Conservation (phyloP, 1,140 invertebrate species). For the Atopsyche davidsoni region DNA sequence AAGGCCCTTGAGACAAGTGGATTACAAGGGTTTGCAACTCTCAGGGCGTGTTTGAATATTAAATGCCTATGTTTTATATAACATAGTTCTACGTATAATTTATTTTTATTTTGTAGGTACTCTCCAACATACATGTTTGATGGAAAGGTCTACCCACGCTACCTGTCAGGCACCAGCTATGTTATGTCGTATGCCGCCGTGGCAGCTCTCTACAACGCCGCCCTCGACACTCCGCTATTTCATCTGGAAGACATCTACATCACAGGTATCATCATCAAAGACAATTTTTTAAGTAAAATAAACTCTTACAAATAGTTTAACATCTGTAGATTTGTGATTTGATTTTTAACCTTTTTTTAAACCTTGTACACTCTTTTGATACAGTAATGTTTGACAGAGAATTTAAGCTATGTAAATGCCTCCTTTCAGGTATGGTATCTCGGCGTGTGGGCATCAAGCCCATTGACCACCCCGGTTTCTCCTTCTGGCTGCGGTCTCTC, state of each 20-base stretch:
- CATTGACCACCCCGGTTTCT: conserved; percentile 54
- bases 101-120: too few species aligned
- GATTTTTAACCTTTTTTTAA: too few species aligned
- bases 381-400: too few species aligned
- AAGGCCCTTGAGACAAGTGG: too few species aligned
- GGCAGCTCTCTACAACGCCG: conserved; percentile 59
- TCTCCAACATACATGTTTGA: conserved; percentile 75
- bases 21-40: too few species aligned
- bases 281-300: neutral
- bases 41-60: too few species aligned
- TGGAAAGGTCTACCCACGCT: conserved; percentile 68
- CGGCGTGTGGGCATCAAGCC: conserved; percentile 47
- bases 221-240: conserved; percentile 62
- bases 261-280: conserved; percentile 53
- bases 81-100: too few species aligned
- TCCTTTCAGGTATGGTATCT: conserved; percentile 45
- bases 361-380: too few species aligned
- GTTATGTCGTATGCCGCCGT: conserved; percentile 68
- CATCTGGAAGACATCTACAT: conserved; percentile 84
- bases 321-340: too few species aligned
- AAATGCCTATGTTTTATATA: too few species aligned
- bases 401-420: too few species aligned
- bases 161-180: conserved; percentile 80
- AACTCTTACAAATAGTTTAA: too few species aligned
- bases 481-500: conserved; percentile 49